Percentiles rank a stretch among this genome's conserved stretches.
Conservation (phyloP, 2,797 vertebrate genomes). For the Platalea minor region DNA sequence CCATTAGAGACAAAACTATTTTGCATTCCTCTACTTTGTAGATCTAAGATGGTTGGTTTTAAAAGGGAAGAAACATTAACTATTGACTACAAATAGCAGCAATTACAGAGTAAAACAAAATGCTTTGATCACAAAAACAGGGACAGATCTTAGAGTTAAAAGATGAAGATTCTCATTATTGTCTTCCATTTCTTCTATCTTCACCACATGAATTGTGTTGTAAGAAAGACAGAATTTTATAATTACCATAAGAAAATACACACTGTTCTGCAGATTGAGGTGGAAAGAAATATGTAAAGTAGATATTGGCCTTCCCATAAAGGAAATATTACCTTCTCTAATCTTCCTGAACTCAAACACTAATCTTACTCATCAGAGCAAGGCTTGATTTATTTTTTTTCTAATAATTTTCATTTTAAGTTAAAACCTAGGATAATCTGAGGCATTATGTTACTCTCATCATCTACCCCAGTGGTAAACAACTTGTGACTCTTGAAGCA, state of each 20-base stretch:
- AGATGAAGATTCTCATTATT: neutral
- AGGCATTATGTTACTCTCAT: neutral
- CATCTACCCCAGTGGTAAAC: neutral
- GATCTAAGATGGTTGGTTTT: neutral
- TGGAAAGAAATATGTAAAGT: neutral
- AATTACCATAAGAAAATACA: neutral
- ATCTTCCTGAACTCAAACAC: neutral
- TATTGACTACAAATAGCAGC: neutral
- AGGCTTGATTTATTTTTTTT: neutral
- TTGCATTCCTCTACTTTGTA: neutral
- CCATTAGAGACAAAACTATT: neutral
- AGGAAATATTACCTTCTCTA: neutral
- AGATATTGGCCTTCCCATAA: neutral
- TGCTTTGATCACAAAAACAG: neutral
- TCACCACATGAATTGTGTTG: fast-evolving
- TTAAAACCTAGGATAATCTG: neutral
- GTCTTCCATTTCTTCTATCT: neutral
- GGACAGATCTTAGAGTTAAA: neutral
- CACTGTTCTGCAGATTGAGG: neutral
- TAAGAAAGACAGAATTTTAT: neutral
- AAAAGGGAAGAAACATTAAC: neutral
- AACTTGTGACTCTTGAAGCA: neutral
- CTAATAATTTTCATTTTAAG: neutral
- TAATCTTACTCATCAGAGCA: neutral
- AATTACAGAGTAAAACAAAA: neutral